phyloP scores from a whole-genome alignment of 2,113 vertebrate species.

The Ginglymostoma cirratum region DNA sequence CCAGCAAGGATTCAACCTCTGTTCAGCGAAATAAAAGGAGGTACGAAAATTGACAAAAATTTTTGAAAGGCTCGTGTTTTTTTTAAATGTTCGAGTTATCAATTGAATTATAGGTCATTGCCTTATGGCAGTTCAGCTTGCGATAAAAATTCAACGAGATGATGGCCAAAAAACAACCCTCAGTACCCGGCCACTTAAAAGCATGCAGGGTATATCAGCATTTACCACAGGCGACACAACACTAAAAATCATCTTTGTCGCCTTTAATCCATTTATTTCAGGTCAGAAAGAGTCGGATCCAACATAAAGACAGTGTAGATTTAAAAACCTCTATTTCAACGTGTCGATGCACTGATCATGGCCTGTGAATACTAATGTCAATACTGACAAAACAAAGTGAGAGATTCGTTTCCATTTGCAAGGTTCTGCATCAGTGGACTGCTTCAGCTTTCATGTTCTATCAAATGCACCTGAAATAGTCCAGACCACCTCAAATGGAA shows the following conservation, averaged over 20 bases:
- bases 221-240: not conserved
- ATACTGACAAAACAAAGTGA: not conserved
- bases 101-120: not conserved
- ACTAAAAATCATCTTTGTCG: not conserved
- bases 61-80: not conserved
- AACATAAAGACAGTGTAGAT: not conserved
- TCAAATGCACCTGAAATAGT: not conserved
- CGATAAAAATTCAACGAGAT: not conserved
- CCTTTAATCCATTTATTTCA: not conserved
- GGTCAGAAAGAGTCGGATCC: not conserved
- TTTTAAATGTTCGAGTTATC: not conserved
- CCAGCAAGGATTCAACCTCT: not conserved
- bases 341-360: not conserved
- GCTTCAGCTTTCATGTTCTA: not conserved
- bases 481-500: not conserved
- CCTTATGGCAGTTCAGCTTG: not conserved
- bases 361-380: not conserved
- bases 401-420: not conserved
- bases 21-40: not conserved
- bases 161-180: not conserved
- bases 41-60: not conserved
- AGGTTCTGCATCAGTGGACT: not conserved
- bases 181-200: not conserved
- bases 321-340: conserved; percentile 13
- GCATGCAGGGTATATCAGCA: not conserved